Percentiles rank a stretch among this genome's conserved stretches.
Evolutionary conservation across 1,140 invertebrate genomes (phyloP).

Genomic region (Anastatus disparis): DNA sequence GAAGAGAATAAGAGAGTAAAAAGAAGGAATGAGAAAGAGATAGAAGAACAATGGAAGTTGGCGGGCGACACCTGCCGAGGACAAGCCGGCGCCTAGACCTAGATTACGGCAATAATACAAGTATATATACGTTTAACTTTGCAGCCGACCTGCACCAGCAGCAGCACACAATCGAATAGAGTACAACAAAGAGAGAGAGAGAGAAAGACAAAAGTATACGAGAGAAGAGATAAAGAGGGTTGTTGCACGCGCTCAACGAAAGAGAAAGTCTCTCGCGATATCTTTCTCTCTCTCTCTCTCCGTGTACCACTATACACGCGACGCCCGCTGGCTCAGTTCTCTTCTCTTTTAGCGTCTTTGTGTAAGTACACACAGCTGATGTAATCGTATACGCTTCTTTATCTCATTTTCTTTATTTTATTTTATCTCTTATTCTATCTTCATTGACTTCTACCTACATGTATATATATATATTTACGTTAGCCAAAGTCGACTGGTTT

Average conservation of each 20-base stretch:
- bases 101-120: slow-evolving; percentile 57
- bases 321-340: no score
- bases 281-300: neutral
- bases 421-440: no score
- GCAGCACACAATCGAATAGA: neutral
- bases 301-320: no score
- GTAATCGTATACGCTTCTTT: no score
- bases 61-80: slow-evolving; percentile 55
- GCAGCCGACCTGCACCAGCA: slow-evolving; percentile 22
- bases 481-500: no score
- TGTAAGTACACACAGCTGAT: no score
- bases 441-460: no score
- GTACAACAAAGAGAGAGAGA: slow-evolving; percentile 33
- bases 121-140: slow-evolving; percentile 31
- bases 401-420: no score
- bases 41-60: slow-evolving; percentile 35
- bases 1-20: slow-evolving; percentile 42
- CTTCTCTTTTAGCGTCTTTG: no score
- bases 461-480: no score
- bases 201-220: slow-evolving; percentile 8
- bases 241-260: neutral
- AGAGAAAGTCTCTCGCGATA: neutral
- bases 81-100: slow-evolving; percentile 54
- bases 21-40: no score
- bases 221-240: neutral